phyloP scores from a whole-genome alignment of 2,797 vertebrate species.

The Gymnothorax javanicus region DNA sequence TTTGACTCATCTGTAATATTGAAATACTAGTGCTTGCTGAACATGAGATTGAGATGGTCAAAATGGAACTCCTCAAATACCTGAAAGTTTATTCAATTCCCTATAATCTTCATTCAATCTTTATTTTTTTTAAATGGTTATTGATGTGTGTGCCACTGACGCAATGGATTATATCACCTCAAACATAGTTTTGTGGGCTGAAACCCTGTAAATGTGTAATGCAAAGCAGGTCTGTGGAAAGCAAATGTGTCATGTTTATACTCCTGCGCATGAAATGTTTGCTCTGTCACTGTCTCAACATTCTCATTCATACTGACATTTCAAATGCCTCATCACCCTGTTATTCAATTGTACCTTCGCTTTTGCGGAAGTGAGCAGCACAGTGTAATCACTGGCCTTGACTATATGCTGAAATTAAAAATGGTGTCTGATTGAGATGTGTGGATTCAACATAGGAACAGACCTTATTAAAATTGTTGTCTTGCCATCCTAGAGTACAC shows the following conservation, averaged over 20 bases:
- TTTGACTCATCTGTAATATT: conserved; percentile 90
- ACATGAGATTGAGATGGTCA: conserved; percentile 92
- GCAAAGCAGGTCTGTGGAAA: neutral
- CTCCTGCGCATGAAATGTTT: neutral
- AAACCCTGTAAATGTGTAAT: neutral
- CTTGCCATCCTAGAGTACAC: conserved; percentile 92
- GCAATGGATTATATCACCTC: neutral
- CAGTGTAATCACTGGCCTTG: conserved; percentile 82
- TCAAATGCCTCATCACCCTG: conserved; percentile 46
- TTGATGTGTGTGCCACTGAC: conserved; percentile 83
- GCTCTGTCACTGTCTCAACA: conserved; percentile 59
- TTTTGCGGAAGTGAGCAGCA: conserved; percentile 79
- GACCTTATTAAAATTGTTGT: conserved; percentile 59
- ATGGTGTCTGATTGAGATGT: neutral
- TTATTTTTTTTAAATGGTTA: conserved; percentile 61
- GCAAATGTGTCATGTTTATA: neutral
- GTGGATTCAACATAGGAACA: neutral
- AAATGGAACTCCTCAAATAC: conserved; percentile 81
- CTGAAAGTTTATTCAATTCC: conserved; percentile 91
- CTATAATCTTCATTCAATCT: conserved; percentile 73
- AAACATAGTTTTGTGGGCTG: neutral
- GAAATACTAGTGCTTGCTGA: conserved; percentile 88
- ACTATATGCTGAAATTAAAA: neutral
- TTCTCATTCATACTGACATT: conserved; percentile 42
- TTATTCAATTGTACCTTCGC: conserved; percentile 29